Base-by-base conservation (phyloP, 2,797 vertebrate genomes). In the Lates japonicus region DNA sequence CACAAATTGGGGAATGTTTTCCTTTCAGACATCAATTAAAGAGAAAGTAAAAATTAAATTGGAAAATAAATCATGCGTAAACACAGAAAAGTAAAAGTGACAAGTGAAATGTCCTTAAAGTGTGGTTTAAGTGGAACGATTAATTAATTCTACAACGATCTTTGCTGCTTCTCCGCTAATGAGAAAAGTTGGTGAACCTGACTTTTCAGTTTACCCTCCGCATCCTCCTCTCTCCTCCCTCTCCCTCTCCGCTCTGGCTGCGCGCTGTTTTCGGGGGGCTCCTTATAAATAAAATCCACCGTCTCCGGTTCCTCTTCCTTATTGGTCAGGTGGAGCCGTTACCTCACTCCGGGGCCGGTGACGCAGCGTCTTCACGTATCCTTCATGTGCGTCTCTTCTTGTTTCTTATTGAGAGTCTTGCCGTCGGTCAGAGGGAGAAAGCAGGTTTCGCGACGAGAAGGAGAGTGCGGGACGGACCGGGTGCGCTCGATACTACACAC, bases 301-400 rank as follows among this genome's bases (percentile, higher is more conserved):
- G 82, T 79, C 80, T 85, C 77, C 77, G 80, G 85, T 59, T 85
- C 93, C 77, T 80, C 86, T 64, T 93, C 91, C 97, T 97, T 97
- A 99, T 99, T 99, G 98, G 98, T 96, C 91, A 96, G 96, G 96
- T 93, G 95, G 91, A 94, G 91, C 90, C 93, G 96, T 91, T 95
- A 97, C 97, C 97, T 98, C 98, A 98, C 97, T 86, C 86, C 58
- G 81, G 79, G 78, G 74, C 94, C 93, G 90, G 95, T 98, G 97
- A 98, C 97, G 97, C 97, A 88, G 95, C 94, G 96, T 97, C 97
- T 99, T 98, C 97, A 95, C 97, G 96, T 96, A 97, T 98, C 97
- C 97, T 98, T 98, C 96, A 96, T 93, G 95, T 92, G 96, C 96
- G 96, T 97, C 97, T 97, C 97, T 95, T 96, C 97, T 97, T 96